A percentile compares a stretch with the other conserved stretches of the same genome.
Conservation (phyloP, 1,140 invertebrate genomes). For the Drosophila carrolli region DNA sequence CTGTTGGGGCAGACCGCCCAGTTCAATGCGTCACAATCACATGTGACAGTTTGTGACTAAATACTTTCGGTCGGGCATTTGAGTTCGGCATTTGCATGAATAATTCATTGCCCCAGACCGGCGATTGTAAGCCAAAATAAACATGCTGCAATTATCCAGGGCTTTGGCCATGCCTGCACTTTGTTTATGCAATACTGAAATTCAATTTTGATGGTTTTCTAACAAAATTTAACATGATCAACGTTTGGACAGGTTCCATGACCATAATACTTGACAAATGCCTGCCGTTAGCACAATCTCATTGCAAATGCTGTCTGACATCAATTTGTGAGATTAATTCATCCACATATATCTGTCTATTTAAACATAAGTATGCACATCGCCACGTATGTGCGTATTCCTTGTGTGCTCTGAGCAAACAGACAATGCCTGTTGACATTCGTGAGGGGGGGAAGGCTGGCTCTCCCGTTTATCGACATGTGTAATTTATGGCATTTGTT, state of each 20-base stretch:
- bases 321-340: slow-evolving; percentile 54
- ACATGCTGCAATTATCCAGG: slow-evolving; percentile 54
- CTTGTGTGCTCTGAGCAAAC: slow-evolving; percentile 33
- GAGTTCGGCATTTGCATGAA: slow-evolving; percentile 55
- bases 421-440: slow-evolving; percentile 62
- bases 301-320: slow-evolving; percentile 56
- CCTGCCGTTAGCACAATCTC: slow-evolving; percentile 42
- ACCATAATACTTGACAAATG: slow-evolving; percentile 56
- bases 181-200: slow-evolving; percentile 43
- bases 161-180: slow-evolving; percentile 23
- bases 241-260: slow-evolving; percentile 15
- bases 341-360: slow-evolving; percentile 26
- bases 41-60: slow-evolving; percentile 65
- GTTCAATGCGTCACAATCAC: slow-evolving; percentile 44
- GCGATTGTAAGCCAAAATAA: slow-evolving; percentile 55
- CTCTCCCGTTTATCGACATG: slow-evolving; percentile 55
- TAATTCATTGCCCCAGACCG: slow-evolving; percentile 48
- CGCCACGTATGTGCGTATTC: slow-evolving; percentile 6
- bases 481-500: slow-evolving; percentile 79
- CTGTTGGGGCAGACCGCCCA: slow-evolving; percentile 29
- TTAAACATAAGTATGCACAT: slow-evolving; percentile 28
- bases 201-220: slow-evolving; percentile 67
- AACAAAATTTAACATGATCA: slow-evolving; percentile 47
- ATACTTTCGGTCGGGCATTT: slow-evolving; percentile 51
- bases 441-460: background rate